phyloP scores from a whole-genome alignment of 2,113 vertebrate genomes.

The Strigops habroptila region DNA sequence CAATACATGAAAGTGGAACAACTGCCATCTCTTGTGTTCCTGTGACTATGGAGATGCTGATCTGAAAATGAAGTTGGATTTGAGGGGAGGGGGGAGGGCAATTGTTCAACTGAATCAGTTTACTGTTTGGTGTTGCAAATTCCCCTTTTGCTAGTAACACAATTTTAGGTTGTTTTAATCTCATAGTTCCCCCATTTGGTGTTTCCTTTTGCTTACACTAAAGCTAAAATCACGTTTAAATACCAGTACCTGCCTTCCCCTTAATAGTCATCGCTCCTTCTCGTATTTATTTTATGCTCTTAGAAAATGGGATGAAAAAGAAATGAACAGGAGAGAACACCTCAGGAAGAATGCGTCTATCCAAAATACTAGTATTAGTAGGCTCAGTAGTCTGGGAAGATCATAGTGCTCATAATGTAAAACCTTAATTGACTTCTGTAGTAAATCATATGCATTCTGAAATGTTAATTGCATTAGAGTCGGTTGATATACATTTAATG shows the following conservation, averaged over 20 bases:
- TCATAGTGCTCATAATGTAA: neutral
- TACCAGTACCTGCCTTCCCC: neutral
- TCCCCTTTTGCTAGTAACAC: neutral
- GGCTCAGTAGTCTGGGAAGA: neutral
- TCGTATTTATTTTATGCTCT: neutral
- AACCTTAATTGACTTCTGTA: neutral
- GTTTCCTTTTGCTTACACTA: neutral
- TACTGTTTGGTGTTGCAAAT: neutral
- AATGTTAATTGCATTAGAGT: neutral
- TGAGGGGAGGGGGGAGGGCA: neutral
- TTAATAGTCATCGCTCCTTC: neutral
- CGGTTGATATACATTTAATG: neutral
- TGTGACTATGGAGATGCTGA: neutral
- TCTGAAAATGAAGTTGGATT: neutral
- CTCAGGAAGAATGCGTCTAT: neutral
- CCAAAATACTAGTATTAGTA: neutral
- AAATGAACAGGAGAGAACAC: neutral
- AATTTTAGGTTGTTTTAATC: neutral
- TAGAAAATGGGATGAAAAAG: neutral
- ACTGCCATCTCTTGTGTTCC: neutral
- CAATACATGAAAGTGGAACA: neutral
- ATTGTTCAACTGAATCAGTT: neutral
- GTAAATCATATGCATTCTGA: neutral
- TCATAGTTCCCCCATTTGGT: neutral
- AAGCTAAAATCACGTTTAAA: neutral